A percentile compares a stretch with the other conserved stretches of the same genome.
These are phyloP conservation scores for Dynastes maya DNA, from an alignment of 2,888 invertebrate genomes.

Conservation along the genomic window DNA sequence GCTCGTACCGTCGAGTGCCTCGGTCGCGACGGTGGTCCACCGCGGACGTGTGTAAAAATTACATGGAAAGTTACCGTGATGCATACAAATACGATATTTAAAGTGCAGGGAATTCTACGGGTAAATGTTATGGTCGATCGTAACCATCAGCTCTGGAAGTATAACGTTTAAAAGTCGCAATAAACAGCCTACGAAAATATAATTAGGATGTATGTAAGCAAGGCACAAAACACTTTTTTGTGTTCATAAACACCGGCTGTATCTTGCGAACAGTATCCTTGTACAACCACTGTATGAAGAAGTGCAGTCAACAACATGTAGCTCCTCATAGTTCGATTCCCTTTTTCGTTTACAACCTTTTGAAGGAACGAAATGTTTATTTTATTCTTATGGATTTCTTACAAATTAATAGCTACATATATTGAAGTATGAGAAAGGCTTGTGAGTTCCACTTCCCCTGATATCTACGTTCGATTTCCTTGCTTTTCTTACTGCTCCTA, in stretches of 20 bases:
- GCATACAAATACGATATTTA: constrained; percentile 46
- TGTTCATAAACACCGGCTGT: too few species aligned
- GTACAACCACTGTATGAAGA: too few species aligned
- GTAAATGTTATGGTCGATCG: constrained; percentile 32
- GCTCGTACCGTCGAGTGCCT: constrained; percentile 19
- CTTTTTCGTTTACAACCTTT: neutral
- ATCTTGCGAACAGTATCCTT: too few species aligned
- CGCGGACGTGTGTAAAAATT: constrained; percentile 47
- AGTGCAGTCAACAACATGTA: neutral
- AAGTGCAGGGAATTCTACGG: constrained; percentile 23
- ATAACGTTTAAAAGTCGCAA: constrained; percentile 11
- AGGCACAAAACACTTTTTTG: neutral
- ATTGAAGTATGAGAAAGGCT: too few species aligned
- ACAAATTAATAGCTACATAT: too few species aligned
- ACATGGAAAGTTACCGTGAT: constrained; percentile 48
- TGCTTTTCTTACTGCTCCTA: too few species aligned
- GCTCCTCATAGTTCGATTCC: neutral
- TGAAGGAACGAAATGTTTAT: too few species aligned
- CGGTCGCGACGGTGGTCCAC: constrained; percentile 50
- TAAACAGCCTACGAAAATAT: constrained; percentile 36
- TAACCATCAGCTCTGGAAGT: constrained; percentile 21
- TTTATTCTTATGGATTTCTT: too few species aligned
- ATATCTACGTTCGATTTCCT: too few species aligned
- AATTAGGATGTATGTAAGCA: constrained; percentile 23
- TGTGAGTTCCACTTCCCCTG: too few species aligned